Evolutionary conservation across 2,113 vertebrate genomes (phyloP).

Genomic region (Bettongia penicillata): DNA sequence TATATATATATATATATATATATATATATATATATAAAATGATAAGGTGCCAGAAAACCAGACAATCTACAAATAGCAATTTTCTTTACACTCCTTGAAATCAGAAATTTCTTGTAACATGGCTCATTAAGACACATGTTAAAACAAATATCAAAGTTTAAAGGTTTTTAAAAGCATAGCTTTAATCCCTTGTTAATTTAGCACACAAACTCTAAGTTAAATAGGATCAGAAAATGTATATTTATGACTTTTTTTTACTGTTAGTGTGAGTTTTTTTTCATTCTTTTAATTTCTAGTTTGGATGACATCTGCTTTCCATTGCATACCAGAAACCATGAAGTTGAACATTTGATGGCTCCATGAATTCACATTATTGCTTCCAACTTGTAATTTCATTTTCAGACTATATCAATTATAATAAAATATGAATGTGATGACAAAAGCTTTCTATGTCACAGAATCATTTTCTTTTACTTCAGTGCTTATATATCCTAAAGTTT

Average conservation of each 20-base stretch:
- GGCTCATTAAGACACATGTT: slow-evolving; percentile 9
- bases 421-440: slow-evolving; percentile 49
- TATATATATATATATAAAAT: no score
- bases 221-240: not conserved
- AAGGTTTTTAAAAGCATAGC: slow-evolving; percentile 26
- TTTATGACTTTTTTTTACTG: slow-evolving; percentile 43
- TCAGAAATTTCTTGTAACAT: slow-evolving; percentile 8
- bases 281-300: slow-evolving; percentile 56
- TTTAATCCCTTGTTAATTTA: slow-evolving; percentile 36
- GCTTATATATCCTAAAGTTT: slow-evolving; percentile 5
- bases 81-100: not conserved
- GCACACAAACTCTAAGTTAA: slow-evolving; percentile 12
- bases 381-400: slow-evolving; percentile 37
- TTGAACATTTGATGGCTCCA: slow-evolving; percentile 51
- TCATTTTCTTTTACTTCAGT: not conserved
- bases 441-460: not conserved
- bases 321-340: not conserved
- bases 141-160: slow-evolving; percentile 25
- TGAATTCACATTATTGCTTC: slow-evolving; percentile 26
- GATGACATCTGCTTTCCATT: slow-evolving; percentile 12
- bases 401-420: slow-evolving; percentile 44
- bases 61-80: not conserved
- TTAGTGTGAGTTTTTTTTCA: not conserved
- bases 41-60: not conserved
- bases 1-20: no score